Percentiles rank a stretch among this genome's conserved stretches.
phyloP scores from a whole-genome alignment of 2,797 vertebrate genomes.

The Coccyzus lansbergi region DNA sequence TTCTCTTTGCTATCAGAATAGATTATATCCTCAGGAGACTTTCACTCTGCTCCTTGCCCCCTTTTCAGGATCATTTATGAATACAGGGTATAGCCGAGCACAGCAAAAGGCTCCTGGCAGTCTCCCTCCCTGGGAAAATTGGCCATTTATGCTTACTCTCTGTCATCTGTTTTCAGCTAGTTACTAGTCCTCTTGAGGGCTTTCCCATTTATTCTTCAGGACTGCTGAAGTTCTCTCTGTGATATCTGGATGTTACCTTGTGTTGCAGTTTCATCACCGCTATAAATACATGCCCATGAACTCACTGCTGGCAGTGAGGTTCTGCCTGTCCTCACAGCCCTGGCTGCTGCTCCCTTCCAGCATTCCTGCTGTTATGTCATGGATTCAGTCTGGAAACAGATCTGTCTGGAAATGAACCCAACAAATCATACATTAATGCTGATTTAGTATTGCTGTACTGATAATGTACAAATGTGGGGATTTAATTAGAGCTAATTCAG shows the following conservation, averaged over 20 bases:
- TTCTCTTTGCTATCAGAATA: not conserved
- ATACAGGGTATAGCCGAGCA: not conserved
- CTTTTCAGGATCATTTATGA: not conserved
- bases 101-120: not conserved
- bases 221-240: not conserved
- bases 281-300: rapidly evolving
- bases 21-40: not conserved
- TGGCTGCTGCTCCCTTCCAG: not conserved
- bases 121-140: not conserved
- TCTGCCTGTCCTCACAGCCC: rapidly evolving
- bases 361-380: rapidly evolving
- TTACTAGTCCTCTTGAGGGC: not conserved
- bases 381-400: not conserved
- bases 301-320: rapidly evolving
- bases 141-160: not conserved
- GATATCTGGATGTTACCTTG: rapidly evolving
- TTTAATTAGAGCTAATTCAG: not conserved
- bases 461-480: too few species aligned
- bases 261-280: rapidly evolving
- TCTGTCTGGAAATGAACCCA: not conserved
- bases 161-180: not conserved
- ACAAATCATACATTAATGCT: not conserved
- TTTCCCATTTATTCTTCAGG: not conserved
- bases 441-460: not conserved
- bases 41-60: not conserved